phyloP scores from a whole-genome alignment of 2,113 vertebrate species.

The Crotalus viridis region DNA sequence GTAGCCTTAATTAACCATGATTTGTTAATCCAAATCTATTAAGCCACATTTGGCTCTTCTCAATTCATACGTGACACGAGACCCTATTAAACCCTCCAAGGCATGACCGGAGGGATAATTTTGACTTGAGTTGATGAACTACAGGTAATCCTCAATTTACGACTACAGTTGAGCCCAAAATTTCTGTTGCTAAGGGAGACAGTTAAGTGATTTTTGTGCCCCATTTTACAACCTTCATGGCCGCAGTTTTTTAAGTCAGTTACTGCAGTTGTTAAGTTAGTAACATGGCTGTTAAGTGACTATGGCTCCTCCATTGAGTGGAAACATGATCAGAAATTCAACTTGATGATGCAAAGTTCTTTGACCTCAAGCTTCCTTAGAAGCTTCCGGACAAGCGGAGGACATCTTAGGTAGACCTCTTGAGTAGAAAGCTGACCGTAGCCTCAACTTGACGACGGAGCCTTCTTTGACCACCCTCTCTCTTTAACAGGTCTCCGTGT shows the following conservation, averaged over 20 bases:
- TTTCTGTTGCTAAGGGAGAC: no score
- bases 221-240: no score
- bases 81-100: not conserved
- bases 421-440: slow-evolving; percentile 10
- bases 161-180: no score
- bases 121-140: not conserved
- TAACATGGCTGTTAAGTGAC: no score
- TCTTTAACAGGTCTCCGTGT: slow-evolving; percentile 69
- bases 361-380: not conserved
- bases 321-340: no score
- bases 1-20: not conserved
- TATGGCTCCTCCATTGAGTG: no score
- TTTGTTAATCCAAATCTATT: not conserved
- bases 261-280: no score
- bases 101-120: not conserved
- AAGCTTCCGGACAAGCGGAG: not conserved
- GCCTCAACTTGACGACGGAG: slow-evolving; percentile 20
- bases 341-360: no score
- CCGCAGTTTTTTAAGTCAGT: no score
- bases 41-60: not conserved
- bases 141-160: not conserved
- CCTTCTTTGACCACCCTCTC: slow-evolving; percentile 51
- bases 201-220: no score
- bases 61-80: not conserved
- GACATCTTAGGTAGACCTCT: not conserved